phyloP scores from a whole-genome alignment of 1,140 invertebrate species.

The Lucilia sericata region DNA sequence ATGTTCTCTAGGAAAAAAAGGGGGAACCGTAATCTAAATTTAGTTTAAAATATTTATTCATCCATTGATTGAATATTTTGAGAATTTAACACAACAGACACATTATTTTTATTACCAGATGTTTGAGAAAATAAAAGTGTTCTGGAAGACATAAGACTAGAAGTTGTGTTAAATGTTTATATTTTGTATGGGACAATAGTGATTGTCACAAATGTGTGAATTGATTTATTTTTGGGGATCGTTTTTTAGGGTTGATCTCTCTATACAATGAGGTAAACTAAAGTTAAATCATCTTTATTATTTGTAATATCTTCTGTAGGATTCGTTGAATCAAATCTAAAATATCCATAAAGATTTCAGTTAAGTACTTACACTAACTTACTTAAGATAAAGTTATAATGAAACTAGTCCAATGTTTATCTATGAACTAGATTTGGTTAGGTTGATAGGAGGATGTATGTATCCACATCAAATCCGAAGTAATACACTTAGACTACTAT shows the following conservation, averaged over 20 bases:
- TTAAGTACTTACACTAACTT: no score
- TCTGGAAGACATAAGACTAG: not conserved
- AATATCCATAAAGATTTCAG: no score
- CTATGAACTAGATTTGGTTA: no score
- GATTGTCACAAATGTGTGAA: constrained; percentile 5
- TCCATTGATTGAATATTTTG: not conserved
- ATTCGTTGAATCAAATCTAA: no score
- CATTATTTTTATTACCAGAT: constrained; percentile 21
- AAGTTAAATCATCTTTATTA: no score
- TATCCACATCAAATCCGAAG: no score
- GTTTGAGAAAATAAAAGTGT: not conserved
- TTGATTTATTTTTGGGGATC: not conserved
- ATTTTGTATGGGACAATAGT: not conserved
- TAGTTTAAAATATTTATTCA: not conserved
- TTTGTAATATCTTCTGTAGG: no score
- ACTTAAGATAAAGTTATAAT: no score
- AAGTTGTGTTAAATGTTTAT: constrained; percentile 6
- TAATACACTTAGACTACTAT: no score
- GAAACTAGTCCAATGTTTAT: no score
- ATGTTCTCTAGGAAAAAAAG: not conserved
- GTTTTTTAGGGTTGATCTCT: not conserved
- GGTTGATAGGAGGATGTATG: no score
- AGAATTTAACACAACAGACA: not conserved
- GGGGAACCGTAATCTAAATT: constrained; percentile 20
- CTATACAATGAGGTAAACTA: no score